A percentile compares a stretch with the other conserved stretches of the same genome.
Conservation (phyloP, 2,113 vertebrate genomes). For the Hystrix cristata region DNA sequence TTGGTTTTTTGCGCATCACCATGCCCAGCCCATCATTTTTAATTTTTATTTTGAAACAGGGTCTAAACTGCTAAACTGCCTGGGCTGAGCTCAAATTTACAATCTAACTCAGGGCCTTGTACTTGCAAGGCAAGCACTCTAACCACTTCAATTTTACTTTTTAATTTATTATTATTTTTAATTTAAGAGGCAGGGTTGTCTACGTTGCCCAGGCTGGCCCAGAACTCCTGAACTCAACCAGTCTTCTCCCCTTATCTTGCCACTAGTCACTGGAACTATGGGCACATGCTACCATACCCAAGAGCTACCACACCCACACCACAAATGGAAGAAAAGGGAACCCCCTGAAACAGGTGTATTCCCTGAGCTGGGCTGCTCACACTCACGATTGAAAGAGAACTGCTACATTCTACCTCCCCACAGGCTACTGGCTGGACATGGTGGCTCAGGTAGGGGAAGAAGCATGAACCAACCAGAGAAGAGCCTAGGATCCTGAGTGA, state of each 20-base stretch:
- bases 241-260: background rate
- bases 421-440: background rate
- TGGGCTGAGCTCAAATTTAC: background rate
- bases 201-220: background rate
- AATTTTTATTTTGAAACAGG: background rate
- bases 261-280: background rate
- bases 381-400: background rate
- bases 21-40: background rate
- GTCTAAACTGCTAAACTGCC: background rate
- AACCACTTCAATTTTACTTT: background rate
- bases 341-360: background rate
- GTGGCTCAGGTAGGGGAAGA: background rate
- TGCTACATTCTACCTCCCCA: background rate
- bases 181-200: background rate
- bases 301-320: background rate
- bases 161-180: background rate
- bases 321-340: slow-evolving; percentile 23
- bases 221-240: background rate
- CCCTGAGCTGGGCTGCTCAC: background rate
- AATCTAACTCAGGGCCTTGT: background rate
- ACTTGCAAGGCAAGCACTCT: background rate
- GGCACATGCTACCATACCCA: background rate
- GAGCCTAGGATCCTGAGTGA: background rate
- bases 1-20: background rate
- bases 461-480: background rate